Conservation (phyloP, 2,113 vertebrate genomes). For the Phylloscopus whistleri region DNA sequence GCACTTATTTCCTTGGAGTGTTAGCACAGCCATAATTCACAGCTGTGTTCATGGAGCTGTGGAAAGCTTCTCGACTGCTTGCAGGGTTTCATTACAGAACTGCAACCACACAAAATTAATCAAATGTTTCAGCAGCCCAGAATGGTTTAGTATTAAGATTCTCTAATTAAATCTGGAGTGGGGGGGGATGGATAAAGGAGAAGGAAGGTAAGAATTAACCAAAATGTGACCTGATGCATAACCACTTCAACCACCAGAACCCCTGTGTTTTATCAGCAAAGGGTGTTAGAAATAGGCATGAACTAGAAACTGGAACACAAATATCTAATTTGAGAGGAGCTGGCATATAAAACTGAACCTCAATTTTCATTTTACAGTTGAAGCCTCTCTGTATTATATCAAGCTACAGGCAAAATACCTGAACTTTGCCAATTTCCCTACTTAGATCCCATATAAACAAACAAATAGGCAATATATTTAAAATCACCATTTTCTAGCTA, state of each 20-base stretch:
- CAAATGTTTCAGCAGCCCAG: not conserved
- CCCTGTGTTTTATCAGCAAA: not conserved
- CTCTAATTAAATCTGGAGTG: not conserved
- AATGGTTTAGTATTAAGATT: not conserved
- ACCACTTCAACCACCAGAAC: not conserved
- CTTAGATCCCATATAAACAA: not conserved
- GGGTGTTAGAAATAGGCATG: not conserved
- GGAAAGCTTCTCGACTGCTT: not conserved
- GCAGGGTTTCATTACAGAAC: slow-evolving; percentile 3
- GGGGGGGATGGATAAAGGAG: not conserved
- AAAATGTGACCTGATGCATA: not conserved
- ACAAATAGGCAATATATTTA: not conserved
- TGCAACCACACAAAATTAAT: slow-evolving; percentile 6
- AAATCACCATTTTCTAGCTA: not conserved
- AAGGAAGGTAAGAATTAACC: not conserved
- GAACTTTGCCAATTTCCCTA: not conserved
- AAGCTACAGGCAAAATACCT: not conserved
- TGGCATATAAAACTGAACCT: not conserved
- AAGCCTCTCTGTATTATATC: not conserved
- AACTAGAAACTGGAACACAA: not conserved
- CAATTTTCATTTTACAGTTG: not conserved
- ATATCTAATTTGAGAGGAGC: not conserved
- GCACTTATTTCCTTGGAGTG: slow-evolving; percentile 21
- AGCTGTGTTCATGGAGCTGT: not conserved
- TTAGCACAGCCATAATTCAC: slow-evolving; percentile 32